Evolutionary conservation across 2,113 vertebrate species (phyloP).

Genomic region (Orientallactaga bullata): DNA sequence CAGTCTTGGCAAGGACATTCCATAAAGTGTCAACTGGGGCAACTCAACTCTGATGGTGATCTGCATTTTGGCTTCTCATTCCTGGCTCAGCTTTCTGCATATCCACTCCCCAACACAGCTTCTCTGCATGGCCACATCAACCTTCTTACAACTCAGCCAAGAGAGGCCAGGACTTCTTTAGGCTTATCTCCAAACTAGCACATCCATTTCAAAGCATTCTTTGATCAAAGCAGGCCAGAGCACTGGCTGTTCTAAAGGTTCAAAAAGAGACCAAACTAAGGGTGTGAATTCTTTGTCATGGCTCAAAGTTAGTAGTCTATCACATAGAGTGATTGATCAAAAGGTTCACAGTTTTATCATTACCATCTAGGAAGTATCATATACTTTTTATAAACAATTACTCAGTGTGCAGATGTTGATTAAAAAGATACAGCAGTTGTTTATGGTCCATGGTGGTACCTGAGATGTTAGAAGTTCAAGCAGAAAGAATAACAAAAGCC

Average conservation of each 20-base stretch:
- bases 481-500: neutral
- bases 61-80: neutral
- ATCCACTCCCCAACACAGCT: neutral
- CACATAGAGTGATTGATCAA: neutral
- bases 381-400: neutral
- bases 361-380: neutral
- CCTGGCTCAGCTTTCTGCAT: neutral
- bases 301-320: neutral
- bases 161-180: neutral
- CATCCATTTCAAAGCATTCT: neutral
- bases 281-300: neutral
- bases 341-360: neutral
- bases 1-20: neutral
- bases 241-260: neutral
- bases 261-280: too few relatives aligned
- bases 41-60: accelerated
- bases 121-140: neutral
- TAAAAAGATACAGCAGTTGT: neutral
- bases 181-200: neutral
- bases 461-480: neutral
- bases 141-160: neutral
- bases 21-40: neutral
- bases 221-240: neutral
- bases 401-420: accelerated
- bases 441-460: neutral